These are phyloP conservation scores for Periophthalmus magnuspinnatus DNA, from an alignment of 2,797 vertebrate species.

Conservation along the genomic window DNA sequence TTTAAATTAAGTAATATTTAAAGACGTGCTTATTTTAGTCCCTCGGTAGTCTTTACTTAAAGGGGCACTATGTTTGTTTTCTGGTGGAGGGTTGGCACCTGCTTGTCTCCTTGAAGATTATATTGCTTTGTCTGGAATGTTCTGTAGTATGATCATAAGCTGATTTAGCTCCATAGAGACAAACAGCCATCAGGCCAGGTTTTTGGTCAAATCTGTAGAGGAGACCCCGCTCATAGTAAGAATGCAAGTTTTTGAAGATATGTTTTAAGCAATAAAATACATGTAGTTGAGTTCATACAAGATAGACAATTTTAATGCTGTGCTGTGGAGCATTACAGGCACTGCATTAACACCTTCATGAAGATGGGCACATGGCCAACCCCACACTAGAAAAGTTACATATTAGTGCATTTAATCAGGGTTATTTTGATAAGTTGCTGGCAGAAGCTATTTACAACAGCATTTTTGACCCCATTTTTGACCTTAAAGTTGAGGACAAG, in stretches of 20 bases:
- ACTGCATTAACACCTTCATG: background rate
- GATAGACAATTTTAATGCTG: background rate
- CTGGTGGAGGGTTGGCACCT: background rate
- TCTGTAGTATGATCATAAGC: too few relatives aligned
- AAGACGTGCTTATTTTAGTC: too few relatives aligned
- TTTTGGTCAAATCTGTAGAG: background rate
- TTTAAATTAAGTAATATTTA: too few relatives aligned
- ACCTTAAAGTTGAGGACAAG: background rate
- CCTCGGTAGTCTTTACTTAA: too few relatives aligned
- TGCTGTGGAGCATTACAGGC: background rate
- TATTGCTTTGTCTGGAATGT: too few relatives aligned
- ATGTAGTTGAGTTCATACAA: background rate
- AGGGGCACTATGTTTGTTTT: background rate
- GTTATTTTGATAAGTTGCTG: background rate
- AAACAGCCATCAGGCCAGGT: too few relatives aligned
- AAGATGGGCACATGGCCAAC: background rate
- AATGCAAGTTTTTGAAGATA: background rate
- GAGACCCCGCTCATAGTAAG: too few relatives aligned
- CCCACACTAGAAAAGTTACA: background rate
- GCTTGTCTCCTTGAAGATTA: too few relatives aligned
- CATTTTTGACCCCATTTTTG: background rate
- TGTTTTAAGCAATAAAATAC: background rate
- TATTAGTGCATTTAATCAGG: background rate
- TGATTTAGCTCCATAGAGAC: too few relatives aligned
- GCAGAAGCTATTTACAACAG: background rate